Base-by-base conservation (phyloP, 2,888 invertebrate species). In the Digitonthophagus gazella region DNA sequence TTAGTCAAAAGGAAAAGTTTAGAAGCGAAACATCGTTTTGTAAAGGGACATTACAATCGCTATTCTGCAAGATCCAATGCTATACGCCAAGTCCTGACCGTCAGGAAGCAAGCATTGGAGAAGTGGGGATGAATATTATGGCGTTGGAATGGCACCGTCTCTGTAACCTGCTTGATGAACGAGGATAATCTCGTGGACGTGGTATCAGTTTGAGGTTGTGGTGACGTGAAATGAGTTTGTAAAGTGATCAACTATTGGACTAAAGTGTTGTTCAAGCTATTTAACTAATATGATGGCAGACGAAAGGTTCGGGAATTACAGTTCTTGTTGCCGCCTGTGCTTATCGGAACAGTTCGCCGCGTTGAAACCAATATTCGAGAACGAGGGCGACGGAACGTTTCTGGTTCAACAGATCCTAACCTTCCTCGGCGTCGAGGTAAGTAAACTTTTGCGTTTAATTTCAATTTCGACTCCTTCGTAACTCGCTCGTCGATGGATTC, bases 381-480 rank as follows among this genome's bases (percentile, higher is more conserved):
- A 78, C 74, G 68, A 75, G 64, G 76, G 74, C 67, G 75, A 44
- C 11, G 28, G 28, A 44, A 6, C 28, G 28, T 44, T 44, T 44
- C 84, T 91, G 76, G 87, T 85, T 72, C 85, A 85, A 74, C 90
- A 88, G 85, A 91, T 91, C 80, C 85, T 85, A 79, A 85, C 86
- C 78, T 89, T 87, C 78, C 84, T 91, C 75, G 85, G 88, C 70
- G 86, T 91, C 73, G 86, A 90, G 88, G 91, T 91, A 84, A 81
- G 87, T 84, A 58, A 75, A 77, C 15, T 20, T 16, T 58, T 63
- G 15, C 18, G 18, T 56, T 61, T 61, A 61, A 0, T 5, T 11
- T 57, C n/a, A 16, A 15, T 57, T 1, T 57, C 5, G 6, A 44
- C 6, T 6, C 54, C 54, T 44, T 44, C 54, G 6, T 44, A n/a